phyloP scores from a whole-genome alignment of 2,113 vertebrate genomes.

The Podarcis cretensis region DNA sequence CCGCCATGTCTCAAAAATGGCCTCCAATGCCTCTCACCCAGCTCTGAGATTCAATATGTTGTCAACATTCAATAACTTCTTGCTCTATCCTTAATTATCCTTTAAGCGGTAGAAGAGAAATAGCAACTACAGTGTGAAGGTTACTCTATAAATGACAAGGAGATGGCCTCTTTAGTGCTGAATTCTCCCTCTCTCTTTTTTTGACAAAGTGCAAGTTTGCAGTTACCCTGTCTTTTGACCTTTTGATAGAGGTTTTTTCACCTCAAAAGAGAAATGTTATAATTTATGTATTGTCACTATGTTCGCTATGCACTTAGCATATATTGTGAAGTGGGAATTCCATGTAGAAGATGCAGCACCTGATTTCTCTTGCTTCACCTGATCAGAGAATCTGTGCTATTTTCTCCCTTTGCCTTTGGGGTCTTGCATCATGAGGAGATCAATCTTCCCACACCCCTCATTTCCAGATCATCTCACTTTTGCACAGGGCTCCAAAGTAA shows the following conservation, averaged over 20 bases:
- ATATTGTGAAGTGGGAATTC: background rate
- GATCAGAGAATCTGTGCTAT: background rate
- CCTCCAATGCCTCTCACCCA: slow-evolving; percentile 41
- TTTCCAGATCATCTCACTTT: background rate
- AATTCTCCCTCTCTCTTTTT: slow-evolving; percentile 43
- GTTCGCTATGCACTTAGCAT: background rate
- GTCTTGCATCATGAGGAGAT: background rate
- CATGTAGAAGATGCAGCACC: background rate
- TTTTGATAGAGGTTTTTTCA: slow-evolving; percentile 27
- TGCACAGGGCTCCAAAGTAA: background rate
- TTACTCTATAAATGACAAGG: slow-evolving; percentile 58
- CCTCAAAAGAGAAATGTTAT: too few relatives aligned
- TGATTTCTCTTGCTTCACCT: background rate
- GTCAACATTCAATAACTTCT: slow-evolving; percentile 53
- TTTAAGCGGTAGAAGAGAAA: slow-evolving; percentile 58
- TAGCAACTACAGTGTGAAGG: slow-evolving; percentile 65
- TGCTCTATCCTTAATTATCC: slow-evolving; percentile 46
- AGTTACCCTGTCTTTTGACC: background rate
- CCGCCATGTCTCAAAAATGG: slow-evolving; percentile 46
- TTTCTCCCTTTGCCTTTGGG: background rate
- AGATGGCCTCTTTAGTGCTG: slow-evolving; percentile 16
- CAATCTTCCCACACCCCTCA: background rate
- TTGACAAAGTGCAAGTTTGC: slow-evolving; percentile 28
- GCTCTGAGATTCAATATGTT: slow-evolving; percentile 16
- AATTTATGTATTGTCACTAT: background rate